A percentile compares a stretch with the other conserved stretches of the same genome.
Evolutionary conservation across 2,888 invertebrate species (phyloP).

Genomic region (Platycnemis pennipes): DNA sequence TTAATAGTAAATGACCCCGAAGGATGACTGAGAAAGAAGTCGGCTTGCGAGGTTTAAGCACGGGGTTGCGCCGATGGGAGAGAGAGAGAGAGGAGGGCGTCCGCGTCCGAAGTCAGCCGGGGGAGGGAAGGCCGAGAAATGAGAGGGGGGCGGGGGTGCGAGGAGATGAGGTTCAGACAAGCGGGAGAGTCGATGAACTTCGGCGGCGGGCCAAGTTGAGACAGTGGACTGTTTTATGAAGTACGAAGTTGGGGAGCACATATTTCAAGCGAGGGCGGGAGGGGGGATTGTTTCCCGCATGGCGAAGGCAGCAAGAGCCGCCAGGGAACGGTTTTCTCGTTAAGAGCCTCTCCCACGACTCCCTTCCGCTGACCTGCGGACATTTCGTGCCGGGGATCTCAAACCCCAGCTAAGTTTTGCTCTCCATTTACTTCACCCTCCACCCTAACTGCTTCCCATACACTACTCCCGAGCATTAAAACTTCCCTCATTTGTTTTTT

Average conservation of each 20-base stretch:
- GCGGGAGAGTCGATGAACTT: not conserved
- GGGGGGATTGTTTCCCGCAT: not conserved
- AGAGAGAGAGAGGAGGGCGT: not conserved
- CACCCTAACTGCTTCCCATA: too few species aligned
- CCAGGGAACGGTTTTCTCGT: not conserved
- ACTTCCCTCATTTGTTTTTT: too few species aligned
- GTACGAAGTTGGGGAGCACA: not conserved
- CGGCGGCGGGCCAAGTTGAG: not conserved
- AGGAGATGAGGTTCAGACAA: not conserved
- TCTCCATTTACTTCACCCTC: too few species aligned
- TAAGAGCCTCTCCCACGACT: too few species aligned
- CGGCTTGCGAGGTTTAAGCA: not conserved
- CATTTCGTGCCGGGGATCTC: too few species aligned
- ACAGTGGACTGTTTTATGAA: slow-evolving; percentile 4
- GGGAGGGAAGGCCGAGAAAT: not conserved
- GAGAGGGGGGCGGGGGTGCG: not conserved
- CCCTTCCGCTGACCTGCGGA: too few species aligned
- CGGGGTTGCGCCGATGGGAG: not conserved
- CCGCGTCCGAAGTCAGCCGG: not conserved
- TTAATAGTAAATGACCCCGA: not conserved
- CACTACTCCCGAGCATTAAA: too few species aligned
- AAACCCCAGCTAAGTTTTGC: too few species aligned
- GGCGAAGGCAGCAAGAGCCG: not conserved
- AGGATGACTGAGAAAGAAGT: not conserved
- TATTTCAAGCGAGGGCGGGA: not conserved